phyloP scores from a whole-genome alignment of 2,888 invertebrate species.

The Pyralis farinalis region DNA sequence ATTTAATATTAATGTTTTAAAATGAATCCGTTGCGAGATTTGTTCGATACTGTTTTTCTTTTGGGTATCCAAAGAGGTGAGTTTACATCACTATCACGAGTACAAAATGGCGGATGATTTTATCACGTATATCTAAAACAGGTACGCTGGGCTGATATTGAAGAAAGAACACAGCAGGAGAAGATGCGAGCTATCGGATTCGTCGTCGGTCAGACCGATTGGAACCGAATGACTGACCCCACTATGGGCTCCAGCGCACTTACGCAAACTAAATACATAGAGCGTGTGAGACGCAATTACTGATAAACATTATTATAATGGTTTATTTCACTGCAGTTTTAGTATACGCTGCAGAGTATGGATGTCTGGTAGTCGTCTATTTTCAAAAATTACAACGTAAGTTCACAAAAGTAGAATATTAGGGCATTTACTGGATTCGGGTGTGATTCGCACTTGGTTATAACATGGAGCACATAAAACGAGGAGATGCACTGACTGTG shows the following conservation, averaged over 20 bases:
- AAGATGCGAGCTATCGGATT: slow-evolving; percentile 97
- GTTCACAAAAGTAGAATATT: too few species aligned
- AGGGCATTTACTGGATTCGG: too few species aligned
- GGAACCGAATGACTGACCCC: slow-evolving; percentile 97
- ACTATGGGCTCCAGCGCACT: slow-evolving; percentile 93
- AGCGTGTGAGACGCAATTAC: slow-evolving; percentile 67
- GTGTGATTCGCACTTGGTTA: too few species aligned
- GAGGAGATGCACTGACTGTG: too few species aligned
- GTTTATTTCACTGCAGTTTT: too few species aligned
- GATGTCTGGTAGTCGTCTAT: too few species aligned
- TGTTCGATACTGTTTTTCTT: slow-evolving; percentile 4
- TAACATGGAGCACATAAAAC: too few species aligned
- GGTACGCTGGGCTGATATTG: slow-evolving; percentile 99
- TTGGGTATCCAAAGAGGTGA: slow-evolving; percentile 26
- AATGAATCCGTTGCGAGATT: background rate
- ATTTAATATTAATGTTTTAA: background rate
- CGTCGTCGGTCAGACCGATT: slow-evolving; percentile 98
- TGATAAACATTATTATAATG: too few species aligned
- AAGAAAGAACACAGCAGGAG: slow-evolving; percentile 94
- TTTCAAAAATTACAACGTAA: too few species aligned
- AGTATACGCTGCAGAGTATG: too few species aligned
- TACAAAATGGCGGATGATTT: slow-evolving; percentile 34
- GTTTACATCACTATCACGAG: slow-evolving; percentile 25
- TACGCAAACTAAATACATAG: slow-evolving; percentile 96
- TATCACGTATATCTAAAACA: slow-evolving; percentile 78